Percentiles rank a stretch among this genome's conserved stretches.
Conservation (phyloP, 2,113 vertebrate species). For the Istiophorus platypterus region DNA sequence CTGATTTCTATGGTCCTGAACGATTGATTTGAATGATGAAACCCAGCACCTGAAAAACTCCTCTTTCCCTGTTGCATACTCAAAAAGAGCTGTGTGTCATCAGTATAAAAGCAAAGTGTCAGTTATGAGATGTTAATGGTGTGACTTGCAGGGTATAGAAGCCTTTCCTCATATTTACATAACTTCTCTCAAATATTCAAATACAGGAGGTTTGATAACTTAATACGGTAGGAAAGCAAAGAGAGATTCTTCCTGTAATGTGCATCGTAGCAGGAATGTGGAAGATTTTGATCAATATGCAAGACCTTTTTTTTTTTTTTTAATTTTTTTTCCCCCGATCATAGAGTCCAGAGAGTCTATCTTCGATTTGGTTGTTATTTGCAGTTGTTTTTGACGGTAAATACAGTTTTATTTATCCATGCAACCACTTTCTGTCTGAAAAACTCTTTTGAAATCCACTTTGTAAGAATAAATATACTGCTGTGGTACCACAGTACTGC, state of each 20-base stretch:
- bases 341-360: neutral
- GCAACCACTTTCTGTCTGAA: neutral
- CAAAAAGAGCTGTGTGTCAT: neutral
- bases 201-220: constrained; percentile 4
- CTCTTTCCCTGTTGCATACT: neutral
- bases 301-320: neutral
- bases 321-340: neutral
- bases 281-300: neutral
- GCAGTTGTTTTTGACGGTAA: neutral
- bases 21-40: neutral
- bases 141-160: constrained; percentile 14
- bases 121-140: neutral
- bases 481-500: neutral
- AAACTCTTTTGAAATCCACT: neutral
- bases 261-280: neutral
- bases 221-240: neutral
- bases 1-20: neutral
- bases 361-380: no score
- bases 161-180: constrained; percentile 35
- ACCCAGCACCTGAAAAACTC: neutral
- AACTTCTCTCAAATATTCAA: constrained; percentile 13
- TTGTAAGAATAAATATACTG: neutral
- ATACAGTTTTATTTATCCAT: neutral
- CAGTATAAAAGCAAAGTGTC: neutral
- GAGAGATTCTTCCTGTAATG: neutral